phyloP scores from a whole-genome alignment of 2,113 vertebrate species.

The Corythoichthys intestinalis region DNA sequence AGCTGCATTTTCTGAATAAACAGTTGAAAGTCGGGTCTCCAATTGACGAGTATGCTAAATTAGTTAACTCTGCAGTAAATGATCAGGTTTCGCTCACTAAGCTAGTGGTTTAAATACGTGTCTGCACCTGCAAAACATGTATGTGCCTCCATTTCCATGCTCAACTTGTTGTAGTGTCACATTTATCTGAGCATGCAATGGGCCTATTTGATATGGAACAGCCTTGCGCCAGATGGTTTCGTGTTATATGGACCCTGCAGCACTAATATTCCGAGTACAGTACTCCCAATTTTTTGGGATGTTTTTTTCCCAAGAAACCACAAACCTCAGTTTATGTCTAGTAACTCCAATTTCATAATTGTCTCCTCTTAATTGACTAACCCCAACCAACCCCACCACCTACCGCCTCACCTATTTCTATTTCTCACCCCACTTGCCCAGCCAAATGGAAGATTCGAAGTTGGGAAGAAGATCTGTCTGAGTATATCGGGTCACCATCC shows the following conservation, averaged over 20 bases:
- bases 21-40: too few species aligned
- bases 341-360: too few species aligned
- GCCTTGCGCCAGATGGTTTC: too few species aligned
- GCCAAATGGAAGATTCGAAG: conserved; percentile 97
- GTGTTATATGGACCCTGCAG: background rate
- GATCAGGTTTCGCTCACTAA: too few species aligned
- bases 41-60: too few species aligned
- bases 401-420: background rate
- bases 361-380: too few species aligned
- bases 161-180: background rate
- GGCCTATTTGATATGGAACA: too few species aligned
- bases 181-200: conserved; percentile 24
- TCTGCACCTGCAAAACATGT: too few species aligned
- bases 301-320: background rate
- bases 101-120: too few species aligned
- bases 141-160: too few species aligned
- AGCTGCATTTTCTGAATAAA: too few species aligned
- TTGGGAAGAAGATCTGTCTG: conserved; percentile 98
- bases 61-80: too few species aligned
- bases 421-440: conserved; percentile 37
- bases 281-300: conserved; percentile 7
- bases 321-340: background rate
- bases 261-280: conserved; percentile 12
- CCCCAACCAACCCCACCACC: background rate
- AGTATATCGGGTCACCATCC: conserved; percentile 99